These are phyloP conservation scores for Bothrops jararaca DNA, from an alignment of 2,113 vertebrate genomes.

Conservation along the genomic window DNA sequence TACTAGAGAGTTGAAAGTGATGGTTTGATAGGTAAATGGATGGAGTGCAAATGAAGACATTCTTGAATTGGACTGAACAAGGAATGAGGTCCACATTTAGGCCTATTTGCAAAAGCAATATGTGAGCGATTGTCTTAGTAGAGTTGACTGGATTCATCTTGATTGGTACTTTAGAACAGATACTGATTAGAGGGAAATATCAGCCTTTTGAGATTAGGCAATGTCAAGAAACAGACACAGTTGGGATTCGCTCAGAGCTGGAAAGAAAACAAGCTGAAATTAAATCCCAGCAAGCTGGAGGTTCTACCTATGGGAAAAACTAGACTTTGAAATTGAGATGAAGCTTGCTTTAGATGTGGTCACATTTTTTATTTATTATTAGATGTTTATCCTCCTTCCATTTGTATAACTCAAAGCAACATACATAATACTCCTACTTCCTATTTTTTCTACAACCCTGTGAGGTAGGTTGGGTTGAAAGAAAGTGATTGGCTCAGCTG, in stretches of 20 bases:
- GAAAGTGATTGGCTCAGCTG: too few relatives aligned
- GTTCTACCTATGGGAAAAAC: background rate
- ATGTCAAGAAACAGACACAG: background rate
- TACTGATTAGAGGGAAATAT: background rate
- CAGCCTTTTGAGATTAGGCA: background rate
- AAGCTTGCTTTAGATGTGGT: background rate
- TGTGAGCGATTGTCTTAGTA: background rate
- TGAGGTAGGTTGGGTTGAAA: too few relatives aligned
- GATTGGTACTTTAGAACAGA: background rate
- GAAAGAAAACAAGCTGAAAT: background rate
- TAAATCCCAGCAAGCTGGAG: background rate
- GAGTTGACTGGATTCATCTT: background rate
- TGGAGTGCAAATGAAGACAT: background rate
- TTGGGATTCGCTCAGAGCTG: background rate
- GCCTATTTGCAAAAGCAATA: background rate
- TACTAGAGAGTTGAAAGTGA: background rate
- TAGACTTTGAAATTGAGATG: background rate
- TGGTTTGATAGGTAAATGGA: background rate
- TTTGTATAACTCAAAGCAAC: background rate
- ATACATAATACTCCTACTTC: too few relatives aligned
- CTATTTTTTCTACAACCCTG: too few relatives aligned
- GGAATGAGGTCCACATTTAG: background rate
- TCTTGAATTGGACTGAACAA: background rate
- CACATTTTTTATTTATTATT: background rate
- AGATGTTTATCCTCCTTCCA: background rate